Evolutionary conservation across 2,797 vertebrate species (phyloP), one percentile per base, ranked within the genome.

Genomic region (Ctenosaura bakeri): DNA sequence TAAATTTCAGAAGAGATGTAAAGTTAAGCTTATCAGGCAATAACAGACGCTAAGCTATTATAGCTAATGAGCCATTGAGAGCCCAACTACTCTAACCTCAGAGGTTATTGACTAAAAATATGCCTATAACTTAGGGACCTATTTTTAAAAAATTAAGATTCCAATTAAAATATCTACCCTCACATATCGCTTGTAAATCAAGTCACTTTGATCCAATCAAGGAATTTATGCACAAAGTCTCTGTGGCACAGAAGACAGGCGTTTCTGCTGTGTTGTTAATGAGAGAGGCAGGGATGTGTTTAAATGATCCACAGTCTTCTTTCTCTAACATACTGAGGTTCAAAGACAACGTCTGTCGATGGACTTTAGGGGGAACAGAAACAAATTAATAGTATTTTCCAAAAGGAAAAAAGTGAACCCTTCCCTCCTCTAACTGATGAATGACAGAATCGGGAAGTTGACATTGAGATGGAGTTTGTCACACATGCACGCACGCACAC

Each of bases 41-140:
- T n/a, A 91, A 46, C 35, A 82, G 93, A 95, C 86, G 91, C 86
- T 93, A 96, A 94, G 73, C 90, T 95, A 91, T 90, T 93, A 92
- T 90, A 94, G 93, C 89, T 95, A 97, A 97, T 94, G 96, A 97
- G 90, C 93, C 80, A 38, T 85, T 80, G 74, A 66, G 85, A 92
- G 89, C 85, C 81, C 79, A 85, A 91, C 71, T 52, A 94, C 89
- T 90, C 78, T 94, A 95, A 94, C 88, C 89, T 92, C 90, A 87
- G 89, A 95, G 90, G 91, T 96, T 92, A 96, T 90, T 94, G 90
- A 93, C 38, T 71, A 93, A 93, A 94, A 91, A 93, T 52, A 81
- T 32, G 88, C 74, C 89, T 52, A 62, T 90, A 86, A 90, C 88
- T 88, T 88, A 88, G 80, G 22, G 95, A 94, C 32, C 85, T 92